A percentile compares a stretch with the other conserved stretches of the same genome.
Conservation (phyloP, 2,888 invertebrate species). For the Parochlus steinenii region DNA sequence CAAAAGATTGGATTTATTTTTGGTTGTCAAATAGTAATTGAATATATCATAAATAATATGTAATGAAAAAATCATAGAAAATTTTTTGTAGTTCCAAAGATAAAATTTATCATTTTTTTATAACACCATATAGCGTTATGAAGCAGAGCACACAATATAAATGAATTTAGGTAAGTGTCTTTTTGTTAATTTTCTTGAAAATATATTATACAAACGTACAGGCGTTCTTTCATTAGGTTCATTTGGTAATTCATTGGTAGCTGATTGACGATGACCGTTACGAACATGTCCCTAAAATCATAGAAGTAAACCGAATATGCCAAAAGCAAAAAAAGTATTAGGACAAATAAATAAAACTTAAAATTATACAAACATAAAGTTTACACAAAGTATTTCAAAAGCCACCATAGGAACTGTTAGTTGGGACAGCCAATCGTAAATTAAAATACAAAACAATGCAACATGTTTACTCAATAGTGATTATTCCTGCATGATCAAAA, state of each 20-base stretch:
- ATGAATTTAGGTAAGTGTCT: not conserved
- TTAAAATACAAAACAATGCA: not conserved
- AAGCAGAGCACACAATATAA: not conserved
- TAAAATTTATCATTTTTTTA: too few species aligned
- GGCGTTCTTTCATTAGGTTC: slow-evolving; percentile 30
- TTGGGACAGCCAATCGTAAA: not conserved
- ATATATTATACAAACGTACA: slow-evolving; percentile 23
- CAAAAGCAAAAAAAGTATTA: slow-evolving; percentile 7
- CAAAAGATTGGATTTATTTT: not conserved
- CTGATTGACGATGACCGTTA: slow-evolving; percentile 9
- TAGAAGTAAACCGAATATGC: slow-evolving; percentile 7
- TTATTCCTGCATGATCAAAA: not conserved
- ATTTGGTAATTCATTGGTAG: slow-evolving; percentile 21
- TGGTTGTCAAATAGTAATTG: not conserved
- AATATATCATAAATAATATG: not conserved
- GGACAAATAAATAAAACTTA: not conserved
- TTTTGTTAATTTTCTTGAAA: not conserved
- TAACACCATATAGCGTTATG: too few species aligned
- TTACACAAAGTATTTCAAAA: too few species aligned
- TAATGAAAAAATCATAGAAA: not conserved
- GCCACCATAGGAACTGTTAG: too few species aligned
- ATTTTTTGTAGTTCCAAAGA: too few species aligned
- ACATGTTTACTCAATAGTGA: not conserved
- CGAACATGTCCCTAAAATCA: slow-evolving; percentile 13
- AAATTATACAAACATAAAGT: not conserved